Conservation (phyloP, 2,797 vertebrate species). For the Pantherophis alleghaniensis region DNA sequence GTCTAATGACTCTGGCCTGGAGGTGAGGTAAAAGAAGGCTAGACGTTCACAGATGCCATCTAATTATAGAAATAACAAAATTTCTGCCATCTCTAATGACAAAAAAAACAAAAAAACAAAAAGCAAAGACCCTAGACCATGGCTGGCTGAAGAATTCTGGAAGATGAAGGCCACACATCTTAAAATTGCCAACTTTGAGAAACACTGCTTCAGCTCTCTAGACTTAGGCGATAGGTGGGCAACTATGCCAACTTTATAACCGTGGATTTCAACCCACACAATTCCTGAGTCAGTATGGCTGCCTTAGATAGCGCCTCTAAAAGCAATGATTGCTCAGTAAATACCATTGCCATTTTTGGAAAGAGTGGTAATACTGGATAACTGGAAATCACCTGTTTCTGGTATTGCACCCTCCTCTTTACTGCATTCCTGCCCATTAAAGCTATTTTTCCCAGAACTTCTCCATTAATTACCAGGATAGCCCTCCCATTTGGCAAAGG, state of each 20-base stretch:
- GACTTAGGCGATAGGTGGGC: no score
- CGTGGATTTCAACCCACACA: neutral
- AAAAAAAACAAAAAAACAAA: neutral
- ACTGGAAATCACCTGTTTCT: neutral
- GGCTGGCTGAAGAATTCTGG: neutral
- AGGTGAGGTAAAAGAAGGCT: no score
- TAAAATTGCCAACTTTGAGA: neutral
- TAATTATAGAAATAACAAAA: neutral
- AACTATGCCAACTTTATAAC: neutral
- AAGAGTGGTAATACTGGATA: neutral
- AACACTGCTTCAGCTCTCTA: neutral
- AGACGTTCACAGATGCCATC: neutral
- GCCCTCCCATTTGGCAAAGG: neutral
- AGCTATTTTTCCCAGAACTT: neutral
- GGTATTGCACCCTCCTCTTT: neutral
- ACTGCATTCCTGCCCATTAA: neutral
- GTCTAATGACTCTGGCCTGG: neutral
- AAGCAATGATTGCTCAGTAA: neutral
- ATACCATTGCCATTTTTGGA: neutral
- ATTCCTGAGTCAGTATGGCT: neutral
- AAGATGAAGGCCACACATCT: neutral
- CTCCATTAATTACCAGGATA: neutral
- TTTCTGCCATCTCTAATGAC: neutral
- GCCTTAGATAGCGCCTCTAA: neutral
- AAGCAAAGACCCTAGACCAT: neutral